Conservation (phyloP, 2,888 invertebrate species). For the Oxyteleia sp. region DNA sequence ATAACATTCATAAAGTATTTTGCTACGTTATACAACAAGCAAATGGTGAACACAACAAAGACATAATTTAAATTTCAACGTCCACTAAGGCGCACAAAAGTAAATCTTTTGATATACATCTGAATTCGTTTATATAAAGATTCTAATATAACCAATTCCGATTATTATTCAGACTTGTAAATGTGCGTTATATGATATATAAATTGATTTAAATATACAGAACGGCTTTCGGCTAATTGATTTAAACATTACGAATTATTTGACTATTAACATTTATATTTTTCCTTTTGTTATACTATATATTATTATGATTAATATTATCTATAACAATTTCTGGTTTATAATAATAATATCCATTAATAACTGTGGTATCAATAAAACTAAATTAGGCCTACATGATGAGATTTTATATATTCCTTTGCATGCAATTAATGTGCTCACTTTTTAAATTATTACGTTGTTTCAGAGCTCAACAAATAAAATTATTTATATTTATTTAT, state of each 20-base stretch:
- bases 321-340: conserved; percentile 35
- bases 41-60: conserved; percentile 51
- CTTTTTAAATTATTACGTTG: conserved; percentile 25
- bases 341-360: conserved; percentile 39
- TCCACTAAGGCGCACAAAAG: conserved; percentile 46
- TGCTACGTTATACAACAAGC: conserved; percentile 48
- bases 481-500: conserved; percentile 15
- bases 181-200: conserved; percentile 20
- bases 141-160: conserved; percentile 44
- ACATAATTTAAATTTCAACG: conserved; percentile 44
- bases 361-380: conserved; percentile 42
- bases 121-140: conserved; percentile 27
- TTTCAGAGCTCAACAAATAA: neutral
- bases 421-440: conserved; percentile 29
- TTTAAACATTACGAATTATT: conserved; percentile 28
- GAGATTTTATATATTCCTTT: conserved; percentile 20
- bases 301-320: conserved; percentile 31
- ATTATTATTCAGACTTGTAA: conserved; percentile 24
- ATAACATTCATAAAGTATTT: conserved; percentile 64
- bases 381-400: conserved; percentile 56
- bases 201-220: conserved; percentile 34
- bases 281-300: conserved; percentile 23
- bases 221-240: conserved; percentile 27
- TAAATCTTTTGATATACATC: conserved; percentile 12
- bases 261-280: conserved; percentile 36